Percentiles rank a stretch among this genome's conserved stretches.
phyloP scores from a whole-genome alignment of 1,140 invertebrate species.

The Scylla paramamosain region DNA sequence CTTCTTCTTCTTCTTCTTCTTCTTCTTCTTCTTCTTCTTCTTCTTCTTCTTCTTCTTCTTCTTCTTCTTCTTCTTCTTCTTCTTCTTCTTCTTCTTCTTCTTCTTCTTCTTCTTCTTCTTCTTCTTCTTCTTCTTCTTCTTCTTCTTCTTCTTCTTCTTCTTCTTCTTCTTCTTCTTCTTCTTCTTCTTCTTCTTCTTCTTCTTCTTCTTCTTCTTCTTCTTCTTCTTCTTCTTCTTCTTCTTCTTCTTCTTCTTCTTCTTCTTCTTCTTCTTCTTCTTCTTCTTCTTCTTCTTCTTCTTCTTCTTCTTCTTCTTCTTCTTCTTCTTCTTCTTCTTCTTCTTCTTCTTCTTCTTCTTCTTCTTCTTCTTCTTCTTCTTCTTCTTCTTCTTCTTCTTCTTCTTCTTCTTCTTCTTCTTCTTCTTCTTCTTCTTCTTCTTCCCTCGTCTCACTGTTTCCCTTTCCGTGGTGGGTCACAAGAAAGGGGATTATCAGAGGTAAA shows the following conservation, averaged over 20 bases:
- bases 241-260: not conserved
- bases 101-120: not conserved
- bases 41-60: too few relatives aligned
- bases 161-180: not conserved
- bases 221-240: not conserved
- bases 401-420: too few relatives aligned
- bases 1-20: not conserved
- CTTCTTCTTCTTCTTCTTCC: too few relatives aligned
- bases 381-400: not conserved
- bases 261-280: not conserved
- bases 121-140: not conserved
- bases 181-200: not conserved
- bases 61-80: too few relatives aligned
- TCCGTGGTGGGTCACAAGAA: not conserved
- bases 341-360: too few relatives aligned
- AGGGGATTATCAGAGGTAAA: conserved; percentile 40
- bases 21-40: not conserved
- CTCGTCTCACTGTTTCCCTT: not conserved
- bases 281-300: not conserved
- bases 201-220: not conserved
- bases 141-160: not conserved
- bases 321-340: not conserved
- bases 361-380: not conserved
- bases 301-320: not conserved
- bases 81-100: not conserved